Conservation (phyloP, 2,888 invertebrate species). For the Eupithecia subfuscata region DNA sequence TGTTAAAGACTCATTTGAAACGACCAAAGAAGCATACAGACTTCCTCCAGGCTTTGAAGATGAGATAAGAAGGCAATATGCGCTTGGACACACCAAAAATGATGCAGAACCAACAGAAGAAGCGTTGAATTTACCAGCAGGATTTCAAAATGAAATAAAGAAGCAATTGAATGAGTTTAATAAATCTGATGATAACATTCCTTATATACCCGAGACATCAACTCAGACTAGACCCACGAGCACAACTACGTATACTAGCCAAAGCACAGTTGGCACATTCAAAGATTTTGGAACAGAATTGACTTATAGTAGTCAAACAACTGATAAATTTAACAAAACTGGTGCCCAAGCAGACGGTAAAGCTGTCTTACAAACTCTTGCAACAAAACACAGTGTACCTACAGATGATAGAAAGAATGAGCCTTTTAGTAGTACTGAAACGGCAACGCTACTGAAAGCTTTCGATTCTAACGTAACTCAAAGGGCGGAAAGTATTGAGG, state of each 20-base stretch:
- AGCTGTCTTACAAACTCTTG: neutral
- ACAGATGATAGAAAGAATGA: constrained; percentile 4
- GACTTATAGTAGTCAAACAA: neutral
- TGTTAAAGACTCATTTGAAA: neutral
- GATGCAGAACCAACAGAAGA: constrained; percentile 9
- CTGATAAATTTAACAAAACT: neutral
- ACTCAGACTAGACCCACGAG: constrained; percentile 58
- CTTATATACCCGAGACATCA: constrained; percentile 56
- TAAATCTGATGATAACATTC: constrained; percentile 30
- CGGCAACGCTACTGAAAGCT: constrained; percentile 17
- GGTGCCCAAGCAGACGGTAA: neutral
- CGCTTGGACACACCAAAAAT: constrained; percentile 23
- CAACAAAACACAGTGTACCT: neutral
- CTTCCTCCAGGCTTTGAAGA: constrained; percentile 76
- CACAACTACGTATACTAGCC: constrained; percentile 39
- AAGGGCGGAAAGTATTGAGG: neutral
- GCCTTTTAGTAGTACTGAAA: constrained; percentile 2
- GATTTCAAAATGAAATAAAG: constrained; percentile 70
- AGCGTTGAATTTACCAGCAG: constrained; percentile 63
- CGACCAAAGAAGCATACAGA: constrained; percentile 32
- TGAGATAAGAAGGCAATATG: constrained; percentile 51
- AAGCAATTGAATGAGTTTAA: constrained; percentile 41
- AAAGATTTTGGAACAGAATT: constrained; percentile 1
- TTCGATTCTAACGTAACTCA: constrained; percentile 8
- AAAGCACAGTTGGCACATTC: neutral